Evolutionary conservation across 2,113 vertebrate species (phyloP).

Genomic region (Albula goreensis): DNA sequence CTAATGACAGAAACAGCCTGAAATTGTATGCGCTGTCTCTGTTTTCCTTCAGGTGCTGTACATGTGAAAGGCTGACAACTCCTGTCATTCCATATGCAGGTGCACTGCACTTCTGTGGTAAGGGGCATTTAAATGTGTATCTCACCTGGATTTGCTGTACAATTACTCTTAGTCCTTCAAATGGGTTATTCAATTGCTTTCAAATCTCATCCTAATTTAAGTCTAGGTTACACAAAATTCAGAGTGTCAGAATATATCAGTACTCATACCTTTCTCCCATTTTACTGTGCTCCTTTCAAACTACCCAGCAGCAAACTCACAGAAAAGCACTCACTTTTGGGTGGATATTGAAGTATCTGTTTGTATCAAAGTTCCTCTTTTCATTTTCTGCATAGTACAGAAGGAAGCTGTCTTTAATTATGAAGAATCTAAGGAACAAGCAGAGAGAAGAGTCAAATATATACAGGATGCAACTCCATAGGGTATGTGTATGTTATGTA

Average conservation of each 20-base stretch:
- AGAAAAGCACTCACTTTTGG: conserved; percentile 82
- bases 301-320: neutral
- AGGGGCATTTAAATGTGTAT: neutral
- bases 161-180: neutral
- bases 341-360: conserved; percentile 93
- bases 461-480: too few species aligned
- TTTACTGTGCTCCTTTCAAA: neutral
- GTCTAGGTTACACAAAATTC: neutral
- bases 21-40: neutral
- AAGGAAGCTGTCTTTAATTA: conserved; percentile 97
- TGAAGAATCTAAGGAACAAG: conserved; percentile 82
- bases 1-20: neutral
- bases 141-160: neutral
- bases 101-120: neutral
- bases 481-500: too few species aligned
- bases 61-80: neutral
- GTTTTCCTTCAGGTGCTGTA: neutral
- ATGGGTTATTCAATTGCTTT: neutral
- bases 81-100: neutral
- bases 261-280: neutral
- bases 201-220: neutral
- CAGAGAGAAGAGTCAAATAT: conserved; percentile 24
- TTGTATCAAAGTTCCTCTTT: conserved; percentile 90
- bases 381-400: conserved; percentile 94
- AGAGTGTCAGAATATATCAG: neutral